These are phyloP conservation scores for Cacatua alba DNA, from an alignment of 2,113 vertebrate species.

Conservation along the genomic window DNA sequence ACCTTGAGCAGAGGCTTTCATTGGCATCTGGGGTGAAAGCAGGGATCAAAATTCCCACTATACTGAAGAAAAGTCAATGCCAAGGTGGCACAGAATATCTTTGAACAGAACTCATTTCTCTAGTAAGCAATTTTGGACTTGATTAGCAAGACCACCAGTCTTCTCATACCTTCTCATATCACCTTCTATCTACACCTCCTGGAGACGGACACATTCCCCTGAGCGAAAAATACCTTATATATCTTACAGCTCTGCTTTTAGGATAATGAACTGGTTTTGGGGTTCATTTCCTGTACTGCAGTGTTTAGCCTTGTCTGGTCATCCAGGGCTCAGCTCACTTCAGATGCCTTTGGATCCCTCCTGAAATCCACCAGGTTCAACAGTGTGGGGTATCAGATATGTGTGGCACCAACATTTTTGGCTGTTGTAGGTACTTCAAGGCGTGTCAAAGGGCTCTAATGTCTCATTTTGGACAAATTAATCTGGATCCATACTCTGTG, in stretches of 20 bases:
- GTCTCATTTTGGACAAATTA: background rate
- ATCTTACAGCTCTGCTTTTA: background rate
- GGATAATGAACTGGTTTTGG: background rate
- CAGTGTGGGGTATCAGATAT: rapidly evolving
- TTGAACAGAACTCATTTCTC: background rate
- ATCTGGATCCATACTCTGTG: background rate
- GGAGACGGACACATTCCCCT: background rate
- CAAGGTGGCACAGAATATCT: background rate
- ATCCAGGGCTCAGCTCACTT: background rate
- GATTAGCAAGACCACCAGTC: background rate
- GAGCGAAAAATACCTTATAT: background rate
- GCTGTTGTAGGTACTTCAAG: background rate
- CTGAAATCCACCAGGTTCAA: background rate
- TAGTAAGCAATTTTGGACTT: background rate
- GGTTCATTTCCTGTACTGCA: background rate
- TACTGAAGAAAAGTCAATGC: background rate
- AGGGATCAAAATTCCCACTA: background rate
- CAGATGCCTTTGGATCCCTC: background rate
- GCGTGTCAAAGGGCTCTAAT: background rate
- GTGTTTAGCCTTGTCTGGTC: background rate
- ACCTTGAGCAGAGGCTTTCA: background rate
- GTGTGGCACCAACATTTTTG: rapidly evolving
- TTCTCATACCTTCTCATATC: background rate
- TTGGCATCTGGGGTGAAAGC: background rate
- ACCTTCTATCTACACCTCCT: background rate